These are phyloP conservation scores for Anagrus nilaparvatae DNA, from an alignment of 1,140 invertebrate genomes.

Conservation along the genomic window DNA sequence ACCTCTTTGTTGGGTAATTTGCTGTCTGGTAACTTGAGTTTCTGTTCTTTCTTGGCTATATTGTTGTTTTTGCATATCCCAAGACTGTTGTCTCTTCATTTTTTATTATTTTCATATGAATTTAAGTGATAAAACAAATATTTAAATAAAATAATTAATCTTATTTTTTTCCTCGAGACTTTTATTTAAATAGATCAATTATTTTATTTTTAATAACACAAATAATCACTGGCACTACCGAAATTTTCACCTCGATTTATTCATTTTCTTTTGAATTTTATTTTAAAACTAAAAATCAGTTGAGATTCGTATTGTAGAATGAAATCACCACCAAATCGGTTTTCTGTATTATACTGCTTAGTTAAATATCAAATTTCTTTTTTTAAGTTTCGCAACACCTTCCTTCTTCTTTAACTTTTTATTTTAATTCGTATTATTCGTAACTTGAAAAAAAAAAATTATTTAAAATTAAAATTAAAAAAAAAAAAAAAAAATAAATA, in stretches of 20 bases:
- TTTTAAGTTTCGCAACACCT: constrained; percentile 6
- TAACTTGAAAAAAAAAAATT: constrained; percentile 16
- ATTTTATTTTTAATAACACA: constrained; percentile 27
- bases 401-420: constrained; percentile 8
- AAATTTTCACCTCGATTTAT: constrained; percentile 11
- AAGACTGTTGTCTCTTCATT: constrained; percentile 49
- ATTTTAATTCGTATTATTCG: constrained; percentile 14
- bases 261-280: too few relatives aligned
- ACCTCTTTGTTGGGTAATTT: constrained; percentile 69
- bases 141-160: constrained; percentile 6
- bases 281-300: too few relatives aligned
- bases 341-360: too few relatives aligned
- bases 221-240: constrained; percentile 13
- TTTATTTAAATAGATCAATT: constrained; percentile 3
- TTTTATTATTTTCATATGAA: constrained; percentile 9
- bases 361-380: too few relatives aligned
- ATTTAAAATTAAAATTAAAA: too few relatives aligned
- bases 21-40: constrained; percentile 62
- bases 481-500: too few relatives aligned
- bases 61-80: constrained; percentile 42
- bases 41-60: constrained; percentile 60
- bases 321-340: too few relatives aligned
- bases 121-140: constrained; percentile 5
- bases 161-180: too few relatives aligned
- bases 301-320: too few relatives aligned